These are phyloP conservation scores for Mesorhabditis spiculigera DNA, from an alignment of 2,888 invertebrate genomes.

Conservation along the genomic window DNA sequence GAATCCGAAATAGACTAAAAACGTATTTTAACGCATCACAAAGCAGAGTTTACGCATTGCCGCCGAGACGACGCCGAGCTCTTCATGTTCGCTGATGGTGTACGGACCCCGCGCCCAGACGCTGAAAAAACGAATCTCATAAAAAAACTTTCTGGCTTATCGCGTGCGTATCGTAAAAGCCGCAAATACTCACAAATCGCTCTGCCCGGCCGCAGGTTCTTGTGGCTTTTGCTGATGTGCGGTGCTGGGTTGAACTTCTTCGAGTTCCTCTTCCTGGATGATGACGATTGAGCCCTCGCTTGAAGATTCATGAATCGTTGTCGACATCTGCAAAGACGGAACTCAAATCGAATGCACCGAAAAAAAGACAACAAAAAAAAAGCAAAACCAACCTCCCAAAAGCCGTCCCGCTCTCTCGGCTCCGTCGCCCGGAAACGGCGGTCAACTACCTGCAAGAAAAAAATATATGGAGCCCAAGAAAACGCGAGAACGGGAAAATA, in stretches of 20 bases:
- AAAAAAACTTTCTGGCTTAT: no score
- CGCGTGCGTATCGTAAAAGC: background rate
- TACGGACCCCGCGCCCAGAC: background rate
- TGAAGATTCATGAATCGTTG: background rate
- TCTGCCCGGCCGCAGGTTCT: no score
- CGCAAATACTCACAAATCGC: background rate
- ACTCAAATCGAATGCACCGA: no score
- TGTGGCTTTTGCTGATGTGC: no score
- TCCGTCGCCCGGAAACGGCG: no score
- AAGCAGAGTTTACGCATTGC: background rate
- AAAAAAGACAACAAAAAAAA: no score
- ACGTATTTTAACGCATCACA: no score
- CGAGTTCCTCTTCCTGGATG: background rate
- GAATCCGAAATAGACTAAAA: constrained; percentile 27
- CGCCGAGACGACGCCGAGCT: background rate
- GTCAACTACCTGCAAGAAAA: no score
- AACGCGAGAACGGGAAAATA: no score
- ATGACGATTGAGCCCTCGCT: background rate
- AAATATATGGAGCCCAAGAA: no score
- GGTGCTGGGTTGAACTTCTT: background rate
- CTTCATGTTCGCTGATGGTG: constrained; percentile 1
- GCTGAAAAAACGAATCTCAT: background rate
- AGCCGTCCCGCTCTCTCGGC: no score
- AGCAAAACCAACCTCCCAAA: no score
- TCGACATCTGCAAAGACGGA: background rate